Evolutionary conservation across 2,113 vertebrate genomes (phyloP), one percentile per base, ranked within the genome.

Genomic region (Meriones unguiculatus): DNA sequence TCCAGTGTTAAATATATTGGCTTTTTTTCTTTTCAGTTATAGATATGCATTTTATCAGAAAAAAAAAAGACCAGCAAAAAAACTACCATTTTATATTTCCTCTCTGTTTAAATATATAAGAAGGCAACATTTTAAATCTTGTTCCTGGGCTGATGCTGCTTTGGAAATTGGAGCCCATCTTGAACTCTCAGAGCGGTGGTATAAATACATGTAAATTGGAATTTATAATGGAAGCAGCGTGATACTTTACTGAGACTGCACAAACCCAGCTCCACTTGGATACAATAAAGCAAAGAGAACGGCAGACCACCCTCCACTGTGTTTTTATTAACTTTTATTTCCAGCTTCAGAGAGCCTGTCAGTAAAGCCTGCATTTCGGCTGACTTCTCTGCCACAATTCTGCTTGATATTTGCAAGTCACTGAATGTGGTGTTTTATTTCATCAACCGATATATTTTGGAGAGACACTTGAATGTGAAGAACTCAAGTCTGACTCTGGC

Each of bases 261-360:
- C 14, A 90, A 46, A 5, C 5, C 73, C 69, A 65, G 32, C 25
- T 17, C 64, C 32, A 32, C 10, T 84, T 3, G 41, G 70, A 78
- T 92, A 85, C 96, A 97, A 52, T 76, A 93, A 98, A 80, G 90
- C 62, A 96, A 95, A 96, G 78, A 76, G 80, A 46, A 57, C 32
- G 0, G 88, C 54, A 97, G 97, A 81, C 89, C n/a, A 76, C 95
- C 35, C 95, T 96, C 46, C 0, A 0, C 3, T 95, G 93, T 91
- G 35, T 30, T 97, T 80, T 95, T 94, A 90, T 91, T 97, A 97
- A 96, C 87, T 97, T 97, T 78, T 87, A 89, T 96, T 97, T 97
- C 77, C 92, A 90, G 90, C 41, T 54, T n/a, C 89, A 96, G 3
- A 82, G 32, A 69, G 28, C 20, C 28, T 87, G 96, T 95, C 85